Percentiles rank a stretch among this genome's conserved stretches.
These are phyloP conservation scores for Caenorhabditis auriculariae DNA, from an alignment of 2,888 invertebrate species.

Conservation along the genomic window DNA sequence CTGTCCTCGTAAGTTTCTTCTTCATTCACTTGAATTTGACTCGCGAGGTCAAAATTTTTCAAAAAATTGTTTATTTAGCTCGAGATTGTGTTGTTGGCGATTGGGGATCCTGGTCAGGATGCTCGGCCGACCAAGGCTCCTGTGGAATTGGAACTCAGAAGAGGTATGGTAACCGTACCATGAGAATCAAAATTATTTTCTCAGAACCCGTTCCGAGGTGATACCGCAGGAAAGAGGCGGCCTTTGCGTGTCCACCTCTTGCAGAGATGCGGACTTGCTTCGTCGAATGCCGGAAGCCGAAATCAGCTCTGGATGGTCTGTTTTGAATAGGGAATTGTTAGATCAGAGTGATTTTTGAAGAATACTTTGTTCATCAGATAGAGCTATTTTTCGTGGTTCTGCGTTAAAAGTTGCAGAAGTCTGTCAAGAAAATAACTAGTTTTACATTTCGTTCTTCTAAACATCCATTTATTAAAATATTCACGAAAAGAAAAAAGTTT, in stretches of 20 bases:
- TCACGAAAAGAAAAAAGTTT: no score
- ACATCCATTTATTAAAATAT: no score
- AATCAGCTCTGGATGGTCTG: constrained; percentile 12
- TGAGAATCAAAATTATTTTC: background rate
- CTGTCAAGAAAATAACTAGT: no score
- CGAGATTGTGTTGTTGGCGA: constrained; percentile 46
- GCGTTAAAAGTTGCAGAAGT: no score
- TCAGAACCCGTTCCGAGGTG: constrained; percentile 19
- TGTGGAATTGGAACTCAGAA: constrained; percentile 45
- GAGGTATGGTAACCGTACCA: background rate
- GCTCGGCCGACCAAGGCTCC: constrained; percentile 36
- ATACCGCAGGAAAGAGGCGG: constrained; percentile 43
- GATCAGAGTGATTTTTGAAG: no score
- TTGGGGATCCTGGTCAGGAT: constrained; percentile 48
- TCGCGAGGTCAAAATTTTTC: background rate
- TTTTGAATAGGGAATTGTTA: background rate
- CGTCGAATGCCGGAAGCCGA: constrained; percentile 25
- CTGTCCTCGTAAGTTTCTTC: constrained; percentile 48
- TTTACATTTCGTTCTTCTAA: no score
- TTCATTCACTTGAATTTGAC: background rate
- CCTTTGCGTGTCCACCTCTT: constrained; percentile 33
- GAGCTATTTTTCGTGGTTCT: no score
- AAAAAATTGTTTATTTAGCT: constrained; percentile 48
- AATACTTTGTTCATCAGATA: no score
- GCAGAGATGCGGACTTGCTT: constrained; percentile 49